These are phyloP conservation scores for Oopsacas minuta DNA, from an alignment of 37 sponge, comb jelly and placozoan genomes.

Conservation along the genomic window DNA sequence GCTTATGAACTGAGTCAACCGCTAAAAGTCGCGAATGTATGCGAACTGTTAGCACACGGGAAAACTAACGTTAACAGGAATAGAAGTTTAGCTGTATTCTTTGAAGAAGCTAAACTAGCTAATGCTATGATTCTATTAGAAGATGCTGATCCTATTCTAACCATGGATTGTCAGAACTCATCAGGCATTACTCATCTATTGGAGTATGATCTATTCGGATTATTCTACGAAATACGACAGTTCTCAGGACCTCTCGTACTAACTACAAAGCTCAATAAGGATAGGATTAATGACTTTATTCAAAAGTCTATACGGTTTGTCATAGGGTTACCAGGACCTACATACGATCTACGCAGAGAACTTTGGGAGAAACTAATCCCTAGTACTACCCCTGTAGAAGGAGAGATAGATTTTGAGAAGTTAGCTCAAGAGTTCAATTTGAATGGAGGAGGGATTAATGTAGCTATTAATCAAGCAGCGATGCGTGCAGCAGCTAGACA, in stretches of 20 bases:
- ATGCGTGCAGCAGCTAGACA: background rate
- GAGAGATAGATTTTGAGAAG: slow-evolving; percentile 23
- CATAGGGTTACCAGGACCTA: slow-evolving; percentile 22
- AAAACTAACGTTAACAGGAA: background rate
- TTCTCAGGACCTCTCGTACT: background rate
- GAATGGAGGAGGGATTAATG: background rate
- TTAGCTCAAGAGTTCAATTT: slow-evolving; percentile 23
- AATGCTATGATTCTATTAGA: slow-evolving; percentile 49
- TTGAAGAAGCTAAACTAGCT: slow-evolving; percentile 41
- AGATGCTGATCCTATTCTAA: slow-evolving; percentile 35
- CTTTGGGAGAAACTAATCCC: slow-evolving; percentile 48
- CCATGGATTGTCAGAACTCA: slow-evolving; percentile 25
- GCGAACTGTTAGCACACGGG: slow-evolving; percentile 10
- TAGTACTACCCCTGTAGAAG: slow-evolving; percentile 28
- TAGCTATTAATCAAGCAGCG: background rate
- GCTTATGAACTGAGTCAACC: slow-evolving; percentile 55
- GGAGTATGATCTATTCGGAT: slow-evolving; percentile 1
- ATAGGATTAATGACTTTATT: background rate
- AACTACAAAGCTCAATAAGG: background rate
- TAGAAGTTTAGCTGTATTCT: slow-evolving; percentile 36
- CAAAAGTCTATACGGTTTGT: slow-evolving; percentile 23
- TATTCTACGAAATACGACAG: background rate
- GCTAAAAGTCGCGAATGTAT: slow-evolving; percentile 30
- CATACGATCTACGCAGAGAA: slow-evolving; percentile 21
- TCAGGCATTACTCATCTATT: background rate